A percentile compares a stretch with the other conserved stretches of the same genome.
Conservation (phyloP, 2,113 vertebrate genomes). For the Lagopus muta region DNA sequence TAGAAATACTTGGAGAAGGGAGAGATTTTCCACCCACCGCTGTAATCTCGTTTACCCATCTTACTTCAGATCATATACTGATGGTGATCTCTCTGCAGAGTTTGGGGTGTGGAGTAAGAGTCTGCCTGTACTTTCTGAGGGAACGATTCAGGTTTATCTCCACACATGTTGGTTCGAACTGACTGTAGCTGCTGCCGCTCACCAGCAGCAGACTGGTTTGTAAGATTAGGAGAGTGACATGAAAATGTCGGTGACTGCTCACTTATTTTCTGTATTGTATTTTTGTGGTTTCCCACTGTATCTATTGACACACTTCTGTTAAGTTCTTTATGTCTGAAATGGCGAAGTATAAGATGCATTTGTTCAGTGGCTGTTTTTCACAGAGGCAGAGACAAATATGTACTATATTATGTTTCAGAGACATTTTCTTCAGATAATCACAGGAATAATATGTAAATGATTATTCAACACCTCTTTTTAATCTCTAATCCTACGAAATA, state of each 20-base stretch:
- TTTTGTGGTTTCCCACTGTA: background rate
- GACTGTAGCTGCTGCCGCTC: background rate
- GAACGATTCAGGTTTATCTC: background rate
- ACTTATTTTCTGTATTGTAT: conserved; percentile 8
- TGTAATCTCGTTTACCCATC: background rate
- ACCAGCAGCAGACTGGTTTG: rapidly evolving
- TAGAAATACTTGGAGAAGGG: background rate
- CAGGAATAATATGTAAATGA: conserved; percentile 34
- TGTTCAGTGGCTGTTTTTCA: background rate
- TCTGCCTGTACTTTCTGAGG: background rate
- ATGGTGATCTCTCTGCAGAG: background rate
- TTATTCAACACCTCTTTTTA: background rate
- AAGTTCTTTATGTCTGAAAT: background rate
- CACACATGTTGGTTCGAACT: rapidly evolving
- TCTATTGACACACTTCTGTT: background rate
- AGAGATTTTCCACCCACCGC: background rate
- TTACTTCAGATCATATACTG: background rate
- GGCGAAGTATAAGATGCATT: background rate
- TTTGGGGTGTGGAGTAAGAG: background rate
- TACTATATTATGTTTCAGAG: background rate
- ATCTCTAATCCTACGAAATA: background rate
- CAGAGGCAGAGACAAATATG: background rate
- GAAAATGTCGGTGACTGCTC: background rate
- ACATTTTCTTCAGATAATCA: conserved; percentile 15
- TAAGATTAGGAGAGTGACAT: background rate